Base-by-base conservation (phyloP, 92 coral and sea anemone species). In the Phenganax subtilis region DNA sequence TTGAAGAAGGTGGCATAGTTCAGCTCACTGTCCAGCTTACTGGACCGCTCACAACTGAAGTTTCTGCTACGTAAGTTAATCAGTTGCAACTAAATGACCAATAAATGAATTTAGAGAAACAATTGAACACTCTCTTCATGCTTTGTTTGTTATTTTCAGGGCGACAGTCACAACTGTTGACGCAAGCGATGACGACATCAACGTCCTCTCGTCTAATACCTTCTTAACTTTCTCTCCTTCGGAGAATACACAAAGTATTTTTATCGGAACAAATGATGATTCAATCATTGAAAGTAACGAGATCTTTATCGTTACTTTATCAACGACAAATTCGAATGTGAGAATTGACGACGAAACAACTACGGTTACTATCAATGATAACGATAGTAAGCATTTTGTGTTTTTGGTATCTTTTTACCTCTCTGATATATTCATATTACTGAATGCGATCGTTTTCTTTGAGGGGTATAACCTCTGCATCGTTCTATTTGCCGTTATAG, bases 61-160 rank as follows among this genome's bases (percentile, higher is more conserved):
- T 79, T 15, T 59, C 83, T 16, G 83, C 74, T 10, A 79, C 83
- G 83, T 79, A 65, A 63, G 83, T 79, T 4, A 29, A 72, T 37
- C 47, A 5, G 5, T 37, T 37, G 2, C 47, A 37, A 37, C 47
- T 37, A 37, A 37, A 37, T 37, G 5, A 37, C 47, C 47, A 37
- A 37, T 5, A 5, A 37, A 37, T 37, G 47, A 37, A 37, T 37
- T 2, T 37, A 37, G 47, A 37, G 47, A 37, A 37, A 37, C 47
- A 1, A 37, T 5, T 37, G 47, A 37, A 37, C 47, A 37, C 0
- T 37, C 5, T 37, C 5, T 5, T 37, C 47, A 37, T 37, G 3
- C 47, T 37, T 37, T 37, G 47, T 37, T 37, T 61, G 25, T 61
- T 61, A 61, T 28, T 3, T 68, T 29, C 47, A 68, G 73, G 9